These are phyloP conservation scores for Coptodon rendalli DNA, from an alignment of 2,113 vertebrate genomes.

Conservation along the genomic window DNA sequence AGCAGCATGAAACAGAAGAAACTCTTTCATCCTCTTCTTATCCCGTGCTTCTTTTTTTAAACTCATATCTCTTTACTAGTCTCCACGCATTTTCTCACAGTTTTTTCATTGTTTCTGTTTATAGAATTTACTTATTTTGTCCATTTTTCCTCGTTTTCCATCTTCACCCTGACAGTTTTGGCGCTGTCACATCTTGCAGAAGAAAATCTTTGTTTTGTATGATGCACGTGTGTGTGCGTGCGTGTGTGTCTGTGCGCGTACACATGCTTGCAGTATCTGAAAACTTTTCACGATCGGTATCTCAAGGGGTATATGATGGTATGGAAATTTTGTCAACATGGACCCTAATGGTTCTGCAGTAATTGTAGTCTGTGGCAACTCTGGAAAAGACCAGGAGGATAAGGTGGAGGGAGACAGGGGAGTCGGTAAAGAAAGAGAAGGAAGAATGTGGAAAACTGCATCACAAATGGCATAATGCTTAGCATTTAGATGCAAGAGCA, in stretches of 20 bases:
- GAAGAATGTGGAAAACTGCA: slow-evolving; percentile 47
- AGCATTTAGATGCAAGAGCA: slow-evolving; percentile 63
- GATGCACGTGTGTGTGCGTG: not conserved
- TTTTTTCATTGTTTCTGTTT: not conserved
- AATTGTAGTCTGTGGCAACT: slow-evolving; percentile 35
- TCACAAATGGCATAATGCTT: slow-evolving; percentile 56
- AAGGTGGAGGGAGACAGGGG: slow-evolving; percentile 20
- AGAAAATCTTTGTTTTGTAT: not conserved
- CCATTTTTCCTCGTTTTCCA: not conserved
- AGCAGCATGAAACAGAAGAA: not conserved
- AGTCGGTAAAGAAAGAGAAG: slow-evolving; percentile 10
- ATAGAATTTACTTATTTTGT: not conserved
- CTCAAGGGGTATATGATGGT: slow-evolving; percentile 51
- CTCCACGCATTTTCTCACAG: not conserved
- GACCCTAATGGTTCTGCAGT: slow-evolving; percentile 41
- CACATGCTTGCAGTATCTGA: slow-evolving; percentile 1
- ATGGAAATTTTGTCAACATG: slow-evolving; percentile 52
- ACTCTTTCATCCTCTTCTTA: not conserved
- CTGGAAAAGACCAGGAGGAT: not conserved
- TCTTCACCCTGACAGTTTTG: not conserved
- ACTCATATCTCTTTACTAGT: not conserved
- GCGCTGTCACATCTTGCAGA: not conserved
- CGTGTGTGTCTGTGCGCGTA: rapidly evolving
- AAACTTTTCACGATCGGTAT: slow-evolving; percentile 38
- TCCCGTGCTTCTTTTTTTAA: not conserved